Conservation (phyloP, 2,888 invertebrate genomes). For the Nesidiocoris tenuis region DNA sequence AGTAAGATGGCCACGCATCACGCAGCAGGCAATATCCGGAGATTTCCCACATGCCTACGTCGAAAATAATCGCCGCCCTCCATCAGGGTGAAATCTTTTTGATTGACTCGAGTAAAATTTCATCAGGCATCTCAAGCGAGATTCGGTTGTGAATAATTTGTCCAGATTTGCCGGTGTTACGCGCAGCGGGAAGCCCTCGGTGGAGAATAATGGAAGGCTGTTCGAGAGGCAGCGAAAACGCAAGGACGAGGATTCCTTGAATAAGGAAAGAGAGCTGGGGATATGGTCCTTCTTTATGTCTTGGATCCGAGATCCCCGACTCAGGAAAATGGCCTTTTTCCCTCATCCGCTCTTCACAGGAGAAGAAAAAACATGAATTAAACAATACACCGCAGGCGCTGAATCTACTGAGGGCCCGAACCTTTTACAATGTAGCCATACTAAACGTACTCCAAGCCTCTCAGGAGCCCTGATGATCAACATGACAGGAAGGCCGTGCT, state of each 20-base stretch:
- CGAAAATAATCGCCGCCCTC: conserved; percentile 1
- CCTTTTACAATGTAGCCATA: not conserved
- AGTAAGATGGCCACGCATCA: no score
- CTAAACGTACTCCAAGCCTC: no score
- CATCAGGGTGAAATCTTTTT: conserved; percentile 18
- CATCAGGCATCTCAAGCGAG: conserved; percentile 25
- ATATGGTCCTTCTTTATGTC: conserved; percentile 42
- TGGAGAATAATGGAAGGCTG: conserved; percentile 40
- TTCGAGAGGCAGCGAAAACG: conserved; percentile 39
- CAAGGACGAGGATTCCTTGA: conserved; percentile 25
- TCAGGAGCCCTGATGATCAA: no score
- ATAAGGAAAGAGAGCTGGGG: conserved; percentile 40
- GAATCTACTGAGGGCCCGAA: not conserved
- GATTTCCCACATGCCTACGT: not conserved
- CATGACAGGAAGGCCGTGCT: no score
- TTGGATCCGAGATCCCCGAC: conserved; percentile 19
- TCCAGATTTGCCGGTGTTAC: conserved; percentile 28
- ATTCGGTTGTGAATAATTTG: conserved; percentile 30
- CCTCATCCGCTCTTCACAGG: not conserved
- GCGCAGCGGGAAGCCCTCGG: conserved; percentile 15
- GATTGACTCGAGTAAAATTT: conserved; percentile 40
- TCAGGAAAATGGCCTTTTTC: conserved; percentile 8
- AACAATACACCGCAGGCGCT: conserved; percentile 34
- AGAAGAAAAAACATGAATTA: conserved; percentile 25
- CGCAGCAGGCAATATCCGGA: no score